Conservation (phyloP, 2,888 invertebrate genomes). For the Kuschelorhynchus macadamiae region DNA sequence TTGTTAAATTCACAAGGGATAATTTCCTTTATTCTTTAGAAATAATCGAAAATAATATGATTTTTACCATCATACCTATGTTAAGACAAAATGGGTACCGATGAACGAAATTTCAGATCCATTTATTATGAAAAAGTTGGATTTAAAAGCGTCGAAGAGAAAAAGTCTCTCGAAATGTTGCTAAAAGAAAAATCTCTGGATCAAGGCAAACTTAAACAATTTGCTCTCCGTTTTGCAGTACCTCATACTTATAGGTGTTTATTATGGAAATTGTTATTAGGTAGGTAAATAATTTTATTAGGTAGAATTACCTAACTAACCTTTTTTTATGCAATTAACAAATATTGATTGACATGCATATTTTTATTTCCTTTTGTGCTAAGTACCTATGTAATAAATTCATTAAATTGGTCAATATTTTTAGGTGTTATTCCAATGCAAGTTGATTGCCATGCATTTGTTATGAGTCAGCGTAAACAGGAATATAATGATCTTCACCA, state of each 20-base stretch:
- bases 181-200: slow-evolving; percentile 89
- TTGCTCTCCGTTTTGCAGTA: slow-evolving; percentile 87
- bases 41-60: no score
- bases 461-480: slow-evolving; percentile 80
- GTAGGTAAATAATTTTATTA: slow-evolving; percentile 67
- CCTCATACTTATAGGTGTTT: slow-evolving; percentile 85
- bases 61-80: no score
- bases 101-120: slow-evolving; percentile 86
- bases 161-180: slow-evolving; percentile 90
- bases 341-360: no score
- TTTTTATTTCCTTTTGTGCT: no score
- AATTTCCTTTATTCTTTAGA: no score
- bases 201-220: slow-evolving; percentile 84
- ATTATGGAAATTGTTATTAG: slow-evolving; percentile 89
- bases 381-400: no score
- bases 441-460: slow-evolving; percentile 81
- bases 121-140: slow-evolving; percentile 91
- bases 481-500: slow-evolving; percentile 83
- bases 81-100: slow-evolving; percentile 69
- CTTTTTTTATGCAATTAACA: no score
- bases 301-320: no score
- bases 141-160: slow-evolving; percentile 90
- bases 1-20: no score
- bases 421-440: slow-evolving; percentile 84
- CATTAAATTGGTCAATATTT: slow-evolving; percentile 49